Evolutionary conservation across 2,113 vertebrate genomes (phyloP).

Genomic region (Chitala chitala): DNA sequence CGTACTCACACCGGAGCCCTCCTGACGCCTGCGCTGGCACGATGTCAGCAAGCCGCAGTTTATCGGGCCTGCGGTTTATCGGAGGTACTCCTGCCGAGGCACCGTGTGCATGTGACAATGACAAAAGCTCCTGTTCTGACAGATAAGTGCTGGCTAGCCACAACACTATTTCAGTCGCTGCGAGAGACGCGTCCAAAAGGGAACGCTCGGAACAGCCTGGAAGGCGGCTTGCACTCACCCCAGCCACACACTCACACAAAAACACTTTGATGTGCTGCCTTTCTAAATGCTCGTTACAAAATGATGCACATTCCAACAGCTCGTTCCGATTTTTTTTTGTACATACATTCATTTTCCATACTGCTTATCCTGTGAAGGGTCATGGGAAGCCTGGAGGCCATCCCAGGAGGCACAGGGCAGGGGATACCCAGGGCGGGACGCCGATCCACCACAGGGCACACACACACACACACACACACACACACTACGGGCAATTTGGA

Average conservation of each 20-base stretch:
- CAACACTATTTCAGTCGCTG: background rate
- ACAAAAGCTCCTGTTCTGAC: background rate
- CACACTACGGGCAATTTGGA: too few species aligned
- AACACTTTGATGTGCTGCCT: too few species aligned
- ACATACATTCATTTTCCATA: too few species aligned
- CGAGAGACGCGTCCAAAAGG: background rate
- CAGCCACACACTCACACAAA: background rate
- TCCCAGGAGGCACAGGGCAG: too few species aligned
- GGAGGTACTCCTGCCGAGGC: background rate
- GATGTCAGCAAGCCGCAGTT: background rate
- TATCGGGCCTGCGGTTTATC: background rate
- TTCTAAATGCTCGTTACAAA: too few species aligned
- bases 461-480: background rate
- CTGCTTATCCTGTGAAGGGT: too few species aligned
- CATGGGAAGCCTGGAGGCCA: too few species aligned
- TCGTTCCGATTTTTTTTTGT: background rate
- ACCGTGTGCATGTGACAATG: background rate
- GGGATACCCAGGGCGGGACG: too few species aligned
- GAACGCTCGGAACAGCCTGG: background rate
- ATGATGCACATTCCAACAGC: background rate
- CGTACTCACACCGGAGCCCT: background rate
- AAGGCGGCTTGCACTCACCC: background rate
- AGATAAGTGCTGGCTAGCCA: constrained; percentile 16
- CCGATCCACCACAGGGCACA: background rate
- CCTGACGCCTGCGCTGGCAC: background rate